phyloP scores from a whole-genome alignment of 2,113 vertebrate genomes.

The Candoia aspera region DNA sequence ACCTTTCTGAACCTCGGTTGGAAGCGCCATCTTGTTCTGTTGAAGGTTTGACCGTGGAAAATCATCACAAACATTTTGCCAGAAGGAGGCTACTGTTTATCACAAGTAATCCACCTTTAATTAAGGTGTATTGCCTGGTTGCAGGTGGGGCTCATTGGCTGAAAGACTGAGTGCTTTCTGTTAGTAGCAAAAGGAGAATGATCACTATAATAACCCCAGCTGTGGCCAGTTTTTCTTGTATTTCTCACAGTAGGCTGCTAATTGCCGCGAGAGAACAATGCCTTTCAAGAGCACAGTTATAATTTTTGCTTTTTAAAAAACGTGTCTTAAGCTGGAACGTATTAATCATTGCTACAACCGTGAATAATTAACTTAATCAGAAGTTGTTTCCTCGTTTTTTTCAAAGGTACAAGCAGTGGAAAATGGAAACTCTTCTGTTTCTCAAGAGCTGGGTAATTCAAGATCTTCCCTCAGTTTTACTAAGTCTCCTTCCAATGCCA shows the following conservation, averaged over 20 bases:
- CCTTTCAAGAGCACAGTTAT: constrained; percentile 1
- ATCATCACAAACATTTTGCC: not conserved
- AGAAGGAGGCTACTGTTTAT: not conserved
- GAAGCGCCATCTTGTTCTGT: not conserved
- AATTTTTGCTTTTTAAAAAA: not conserved
- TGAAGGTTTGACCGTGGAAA: not conserved
- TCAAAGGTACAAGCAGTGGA: not conserved
- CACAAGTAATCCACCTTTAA: constrained; percentile 5
- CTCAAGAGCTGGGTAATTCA: too few species aligned
- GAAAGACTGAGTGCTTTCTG: constrained; percentile 1
- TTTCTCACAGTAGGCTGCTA: not conserved
- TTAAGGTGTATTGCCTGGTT: not conserved
- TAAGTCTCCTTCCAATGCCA: too few species aligned
- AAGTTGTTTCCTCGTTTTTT: not conserved
- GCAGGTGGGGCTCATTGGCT: not conserved
- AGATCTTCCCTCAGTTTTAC: too few species aligned
- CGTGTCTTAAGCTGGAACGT: not conserved
- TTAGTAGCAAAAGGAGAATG: not conserved
- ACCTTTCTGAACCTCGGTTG: not conserved
- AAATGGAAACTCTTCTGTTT: not conserved
- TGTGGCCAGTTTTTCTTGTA: not conserved
- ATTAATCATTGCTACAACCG: not conserved
- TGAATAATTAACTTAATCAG: constrained; percentile 7
- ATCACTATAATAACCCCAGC: not conserved
- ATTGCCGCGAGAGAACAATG: not conserved